Conservation (phyloP, 2,113 vertebrate species). For the Podarcis cretensis region DNA sequence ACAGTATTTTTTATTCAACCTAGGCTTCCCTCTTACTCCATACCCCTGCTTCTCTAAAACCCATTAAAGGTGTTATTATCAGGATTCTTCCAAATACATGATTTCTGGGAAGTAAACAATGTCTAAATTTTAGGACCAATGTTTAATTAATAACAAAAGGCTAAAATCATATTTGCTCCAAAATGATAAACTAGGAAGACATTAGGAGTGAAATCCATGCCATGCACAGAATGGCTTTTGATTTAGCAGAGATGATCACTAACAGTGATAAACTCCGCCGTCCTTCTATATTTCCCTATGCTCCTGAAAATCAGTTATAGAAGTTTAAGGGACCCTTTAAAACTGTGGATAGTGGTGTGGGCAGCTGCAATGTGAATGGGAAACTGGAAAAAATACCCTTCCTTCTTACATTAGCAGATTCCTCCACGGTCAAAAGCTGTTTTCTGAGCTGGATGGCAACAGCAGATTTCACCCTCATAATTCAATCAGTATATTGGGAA, state of each 20-base stretch:
- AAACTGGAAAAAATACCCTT: no score
- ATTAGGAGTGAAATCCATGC: neutral
- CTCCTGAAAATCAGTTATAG: no score
- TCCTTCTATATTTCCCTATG: no score
- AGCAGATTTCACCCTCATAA: neutral
- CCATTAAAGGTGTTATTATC: no score
- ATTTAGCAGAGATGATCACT: neutral
- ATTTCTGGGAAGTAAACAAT: neutral
- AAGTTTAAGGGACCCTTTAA: no score
- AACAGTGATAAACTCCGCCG: no score
- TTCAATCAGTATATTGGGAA: neutral
- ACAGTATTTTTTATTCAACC: no score
- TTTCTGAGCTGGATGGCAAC: neutral
- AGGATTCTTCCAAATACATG: no score
- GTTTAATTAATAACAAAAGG: neutral
- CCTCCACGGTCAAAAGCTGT: neutral
- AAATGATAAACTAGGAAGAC: neutral
- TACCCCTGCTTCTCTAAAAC: neutral
- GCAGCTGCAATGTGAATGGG: no score
- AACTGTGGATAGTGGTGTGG: no score
- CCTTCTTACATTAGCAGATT: neutral
- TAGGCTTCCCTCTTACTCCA: neutral
- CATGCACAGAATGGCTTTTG: neutral
- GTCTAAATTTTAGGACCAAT: neutral
- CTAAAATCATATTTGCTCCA: neutral